phyloP scores from a whole-genome alignment of 2,113 vertebrate species.

The Trichechus manatus region DNA sequence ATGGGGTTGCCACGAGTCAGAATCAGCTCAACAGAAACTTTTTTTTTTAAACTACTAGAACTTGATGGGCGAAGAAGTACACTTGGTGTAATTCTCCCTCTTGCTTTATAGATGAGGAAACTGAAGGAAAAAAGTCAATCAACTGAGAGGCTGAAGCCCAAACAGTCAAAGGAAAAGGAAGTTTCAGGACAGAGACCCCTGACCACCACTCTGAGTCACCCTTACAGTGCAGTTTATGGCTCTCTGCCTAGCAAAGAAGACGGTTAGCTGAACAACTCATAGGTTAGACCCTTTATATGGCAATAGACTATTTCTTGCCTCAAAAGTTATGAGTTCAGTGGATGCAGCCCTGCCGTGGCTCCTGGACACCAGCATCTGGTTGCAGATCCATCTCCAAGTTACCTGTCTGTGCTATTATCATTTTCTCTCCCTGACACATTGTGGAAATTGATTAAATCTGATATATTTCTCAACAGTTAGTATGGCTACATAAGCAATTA shows the following conservation, averaged over 20 bases:
- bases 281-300: background rate
- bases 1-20: too few relatives aligned
- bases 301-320: background rate
- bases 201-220: background rate
- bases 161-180: background rate
- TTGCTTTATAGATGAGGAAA: background rate
- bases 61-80: background rate
- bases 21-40: too few relatives aligned
- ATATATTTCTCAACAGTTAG: background rate
- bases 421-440: background rate
- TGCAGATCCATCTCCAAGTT: background rate
- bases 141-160: background rate
- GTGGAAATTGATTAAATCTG: slow-evolving; percentile 11
- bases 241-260: background rate
- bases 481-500: background rate
- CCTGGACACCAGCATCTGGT: background rate
- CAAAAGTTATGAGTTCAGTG: background rate
- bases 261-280: background rate
- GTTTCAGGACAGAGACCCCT: background rate
- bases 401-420: background rate
- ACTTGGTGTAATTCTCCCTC: background rate
- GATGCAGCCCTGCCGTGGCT: background rate
- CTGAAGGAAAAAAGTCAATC: background rate
- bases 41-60: background rate
- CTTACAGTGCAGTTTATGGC: background rate